Percentiles rank a stretch among this genome's conserved stretches.
Conservation (phyloP, 1,140 invertebrate genomes). For the Trachymyrmex septentrionalis region DNA sequence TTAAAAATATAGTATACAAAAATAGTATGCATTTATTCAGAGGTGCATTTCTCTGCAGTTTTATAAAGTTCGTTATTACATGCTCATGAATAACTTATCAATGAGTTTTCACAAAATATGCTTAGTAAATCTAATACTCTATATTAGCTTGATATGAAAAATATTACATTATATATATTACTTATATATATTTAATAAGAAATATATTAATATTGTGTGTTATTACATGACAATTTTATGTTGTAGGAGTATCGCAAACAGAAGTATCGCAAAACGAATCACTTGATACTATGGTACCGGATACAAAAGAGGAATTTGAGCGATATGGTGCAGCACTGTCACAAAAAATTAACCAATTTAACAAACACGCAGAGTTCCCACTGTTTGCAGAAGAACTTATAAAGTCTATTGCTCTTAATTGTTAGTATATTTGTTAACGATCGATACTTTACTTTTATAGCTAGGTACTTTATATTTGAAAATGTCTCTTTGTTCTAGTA, state of each 20-base stretch:
- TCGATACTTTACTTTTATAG: not conserved
- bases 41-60: not conserved
- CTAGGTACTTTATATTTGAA: not conserved
- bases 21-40: not conserved
- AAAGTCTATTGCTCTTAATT: slow-evolving; percentile 91
- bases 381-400: slow-evolving; percentile 93
- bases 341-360: slow-evolving; percentile 90
- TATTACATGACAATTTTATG: slow-evolving; percentile 22
- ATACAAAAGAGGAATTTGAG: slow-evolving; percentile 93
- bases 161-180: not conserved
- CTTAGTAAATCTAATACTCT: not conserved
- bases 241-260: slow-evolving; percentile 87
- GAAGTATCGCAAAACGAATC: slow-evolving; percentile 86
- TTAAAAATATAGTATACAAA: slow-evolving; percentile 23
- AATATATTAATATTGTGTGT: not conserved
- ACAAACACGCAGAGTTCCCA: slow-evolving; percentile 91
- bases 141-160: not conserved
- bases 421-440: slow-evolving; percentile 88
- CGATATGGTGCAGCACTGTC: slow-evolving; percentile 91
- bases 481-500: slow-evolving; percentile 86
- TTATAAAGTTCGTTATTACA: not conserved
- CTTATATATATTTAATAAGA: not conserved
- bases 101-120: slow-evolving; percentile 19
- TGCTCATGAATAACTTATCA: not conserved
- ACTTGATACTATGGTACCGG: slow-evolving; percentile 90